These are phyloP conservation scores for Oryzias javanicus DNA, from an alignment of 2,113 vertebrate genomes.

Conservation along the genomic window DNA sequence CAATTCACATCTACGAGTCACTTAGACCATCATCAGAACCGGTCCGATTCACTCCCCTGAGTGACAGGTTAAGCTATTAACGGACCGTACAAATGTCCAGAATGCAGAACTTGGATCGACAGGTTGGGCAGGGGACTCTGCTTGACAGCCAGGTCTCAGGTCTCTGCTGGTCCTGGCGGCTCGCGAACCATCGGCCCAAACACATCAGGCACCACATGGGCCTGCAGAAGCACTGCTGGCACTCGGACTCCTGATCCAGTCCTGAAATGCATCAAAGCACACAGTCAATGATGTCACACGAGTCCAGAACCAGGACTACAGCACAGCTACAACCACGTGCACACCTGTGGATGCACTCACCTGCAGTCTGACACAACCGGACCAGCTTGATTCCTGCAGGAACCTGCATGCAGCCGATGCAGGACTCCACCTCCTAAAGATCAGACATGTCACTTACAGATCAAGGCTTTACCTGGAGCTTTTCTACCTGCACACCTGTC, in stretches of 20 bases:
- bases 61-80: constrained; percentile 53
- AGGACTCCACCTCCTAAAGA: constrained; percentile 86
- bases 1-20: no score
- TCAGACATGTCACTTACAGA: not conserved
- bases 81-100: constrained; percentile 85
- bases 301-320: no score
- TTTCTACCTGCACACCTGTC: constrained; percentile 78
- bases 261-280: no score
- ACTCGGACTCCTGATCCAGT: constrained; percentile 72
- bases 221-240: constrained; percentile 89
- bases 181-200: constrained; percentile 96
- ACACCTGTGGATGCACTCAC: constrained; percentile 29
- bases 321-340: no score
- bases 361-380: constrained; percentile 82
- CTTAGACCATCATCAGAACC: not conserved
- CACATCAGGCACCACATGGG: constrained; percentile 98
- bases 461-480: not conserved
- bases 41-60: not conserved
- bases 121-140: constrained; percentile 91
- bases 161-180: constrained; percentile 90
- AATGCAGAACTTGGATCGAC: constrained; percentile 90
- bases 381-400: constrained; percentile 85
- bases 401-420: constrained; percentile 93
- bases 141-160: constrained; percentile 93
- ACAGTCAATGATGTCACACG: no score